Conservation (phyloP, 2,888 invertebrate species). For the Allolobophora icterica region DNA sequence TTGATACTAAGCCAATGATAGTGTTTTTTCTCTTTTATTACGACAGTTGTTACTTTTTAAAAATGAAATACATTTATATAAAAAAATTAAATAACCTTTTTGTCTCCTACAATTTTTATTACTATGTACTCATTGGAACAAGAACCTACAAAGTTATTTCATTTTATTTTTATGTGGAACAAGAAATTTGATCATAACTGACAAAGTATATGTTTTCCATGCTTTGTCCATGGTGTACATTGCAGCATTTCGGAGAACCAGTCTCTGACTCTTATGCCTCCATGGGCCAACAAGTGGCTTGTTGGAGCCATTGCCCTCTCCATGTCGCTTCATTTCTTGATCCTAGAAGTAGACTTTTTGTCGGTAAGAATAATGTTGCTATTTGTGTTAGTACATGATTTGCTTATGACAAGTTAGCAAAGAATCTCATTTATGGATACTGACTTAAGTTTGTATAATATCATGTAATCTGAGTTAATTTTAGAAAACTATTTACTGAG, state of each 20-base stretch:
- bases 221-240: neutral
- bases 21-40: too few species aligned
- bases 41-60: too few species aligned
- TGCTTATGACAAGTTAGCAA: neutral
- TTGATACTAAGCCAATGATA: too few species aligned
- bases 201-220: neutral
- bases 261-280: slow-evolving; percentile 96
- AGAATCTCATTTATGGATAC: neutral
- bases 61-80: too few species aligned
- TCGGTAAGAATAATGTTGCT: slow-evolving; percentile 73
- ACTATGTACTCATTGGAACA: too few species aligned
- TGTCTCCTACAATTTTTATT: too few species aligned
- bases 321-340: slow-evolving; percentile 99
- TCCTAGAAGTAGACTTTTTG: slow-evolving; percentile 97
- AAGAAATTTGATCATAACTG: neutral
- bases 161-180: neutral
- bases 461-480: neutral
- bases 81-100: too few species aligned
- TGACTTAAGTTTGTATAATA: too few species aligned
- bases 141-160: neutral
- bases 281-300: slow-evolving; percentile 99
- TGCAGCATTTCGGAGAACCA: slow-evolving; percentile 97
- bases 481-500: neutral
- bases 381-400: neutral
- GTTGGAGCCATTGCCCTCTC: slow-evolving; percentile 97